Evolutionary conservation across 2,113 vertebrate species (phyloP).

Genomic region (Gobiocypris rarus): DNA sequence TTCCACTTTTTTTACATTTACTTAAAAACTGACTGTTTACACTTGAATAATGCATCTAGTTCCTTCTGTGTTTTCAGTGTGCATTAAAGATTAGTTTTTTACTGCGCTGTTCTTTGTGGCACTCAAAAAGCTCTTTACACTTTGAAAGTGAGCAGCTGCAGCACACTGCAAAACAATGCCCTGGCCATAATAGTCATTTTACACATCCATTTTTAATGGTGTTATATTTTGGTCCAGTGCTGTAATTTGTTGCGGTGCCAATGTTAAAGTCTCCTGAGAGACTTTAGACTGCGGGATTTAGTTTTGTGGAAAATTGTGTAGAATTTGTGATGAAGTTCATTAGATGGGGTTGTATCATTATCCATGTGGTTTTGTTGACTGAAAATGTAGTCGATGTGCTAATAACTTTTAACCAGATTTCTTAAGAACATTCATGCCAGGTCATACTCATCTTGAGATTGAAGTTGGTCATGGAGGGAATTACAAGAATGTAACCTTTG

Average conservation of each 20-base stretch:
- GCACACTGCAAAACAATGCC: neutral
- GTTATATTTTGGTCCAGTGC: neutral
- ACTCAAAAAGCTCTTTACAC: neutral
- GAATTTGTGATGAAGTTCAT: neutral
- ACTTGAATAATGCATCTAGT: neutral
- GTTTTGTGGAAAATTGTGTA: neutral
- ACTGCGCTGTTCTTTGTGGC: neutral
- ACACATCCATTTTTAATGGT: neutral
- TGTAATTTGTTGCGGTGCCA: neutral
- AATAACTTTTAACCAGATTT: conserved; percentile 32
- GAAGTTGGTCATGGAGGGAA: neutral
- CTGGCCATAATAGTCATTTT: neutral
- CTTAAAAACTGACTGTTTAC: neutral
- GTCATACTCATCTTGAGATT: neutral
- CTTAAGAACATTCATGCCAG: conserved; percentile 1
- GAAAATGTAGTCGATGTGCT: neutral
- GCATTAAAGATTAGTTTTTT: neutral
- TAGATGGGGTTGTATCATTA: neutral
- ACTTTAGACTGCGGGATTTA: no score
- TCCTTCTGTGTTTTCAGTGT: neutral
- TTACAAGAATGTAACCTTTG: conserved; percentile 20
- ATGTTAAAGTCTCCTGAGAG: neutral
- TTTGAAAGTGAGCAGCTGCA: neutral
- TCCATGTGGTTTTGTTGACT: neutral
- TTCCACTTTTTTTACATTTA: neutral